Base-by-base conservation (phyloP, 1,140 invertebrate genomes). In the Bactericera cockerelli region DNA sequence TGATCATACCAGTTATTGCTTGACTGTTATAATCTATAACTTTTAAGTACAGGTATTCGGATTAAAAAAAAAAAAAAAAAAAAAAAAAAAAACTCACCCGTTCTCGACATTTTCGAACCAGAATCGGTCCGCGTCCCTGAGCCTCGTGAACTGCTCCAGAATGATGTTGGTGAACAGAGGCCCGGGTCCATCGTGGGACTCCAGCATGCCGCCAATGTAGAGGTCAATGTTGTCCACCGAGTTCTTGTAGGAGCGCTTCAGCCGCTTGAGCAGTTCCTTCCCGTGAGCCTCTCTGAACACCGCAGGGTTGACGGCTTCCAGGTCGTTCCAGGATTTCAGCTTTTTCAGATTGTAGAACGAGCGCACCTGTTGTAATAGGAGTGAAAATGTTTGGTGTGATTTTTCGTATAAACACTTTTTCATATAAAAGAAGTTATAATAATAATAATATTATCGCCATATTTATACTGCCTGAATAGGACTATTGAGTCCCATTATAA, bases 161-260 rank as follows among this genome's bases (percentile, higher is more conserved):
- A 99, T 95, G 2, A 98, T 89, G 0, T 81, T 78, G 25, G 80
- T 77, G 67, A 99, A 98, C 0, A 99, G 74, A 68, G 90, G 85
- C 1, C 96, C 96, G 0, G 94, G 94, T 55, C 86, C 83, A 1
- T 82, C 82, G 21, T 82, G 82, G 1, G 92, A 92, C 70, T 98
- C 95, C 57, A 98, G 70, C 94, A 99, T 97, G 0, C 96, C 96
- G 1, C 93, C 96, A 59, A 98, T 86, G 69, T 98, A 99, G n/a
- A 97, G 80, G 71, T 99, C 96, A 22, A 99, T 79, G 65, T 93
- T 89, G 63, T 93, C 80, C 19, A 98, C 70, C 66, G 86, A 76
- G 60, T 85, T 82, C 2, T 80, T 76, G 67, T 98, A 97, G 0
- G 87, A 80, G 57, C 82, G 76, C 55, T 82, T 77, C 2, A 96